These are phyloP conservation scores for Leistus spinibarbis DNA, from an alignment of 2,888 invertebrate genomes.

Conservation along the genomic window DNA sequence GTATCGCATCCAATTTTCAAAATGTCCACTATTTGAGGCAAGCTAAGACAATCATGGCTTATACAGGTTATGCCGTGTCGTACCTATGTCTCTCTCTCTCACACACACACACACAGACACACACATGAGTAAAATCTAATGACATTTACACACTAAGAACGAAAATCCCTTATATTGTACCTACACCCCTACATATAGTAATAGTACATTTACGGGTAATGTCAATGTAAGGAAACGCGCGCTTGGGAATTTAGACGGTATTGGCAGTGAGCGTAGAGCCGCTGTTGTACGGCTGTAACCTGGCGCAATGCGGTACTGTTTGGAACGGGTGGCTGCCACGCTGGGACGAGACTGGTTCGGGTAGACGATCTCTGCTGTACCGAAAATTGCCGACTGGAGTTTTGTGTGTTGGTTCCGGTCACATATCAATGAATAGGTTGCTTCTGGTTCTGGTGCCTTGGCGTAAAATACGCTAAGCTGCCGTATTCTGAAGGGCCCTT, in stretches of 20 bases:
- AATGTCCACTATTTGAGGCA: background rate
- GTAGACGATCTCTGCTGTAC: background rate
- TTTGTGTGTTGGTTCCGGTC: constrained; percentile 13
- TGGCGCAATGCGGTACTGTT: constrained; percentile 46
- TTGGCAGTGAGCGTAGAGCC: constrained; percentile 42
- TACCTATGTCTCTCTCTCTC: background rate
- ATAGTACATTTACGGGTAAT: constrained; percentile 43
- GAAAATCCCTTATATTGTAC: constrained; percentile 43
- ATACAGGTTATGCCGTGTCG: background rate
- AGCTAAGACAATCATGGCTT: background rate
- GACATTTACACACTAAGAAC: constrained; percentile 43
- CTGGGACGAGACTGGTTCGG: constrained; percentile 40
- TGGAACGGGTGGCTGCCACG: constrained; percentile 34
- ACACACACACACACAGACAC: constrained; percentile 11
- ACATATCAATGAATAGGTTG: constrained; percentile 41
- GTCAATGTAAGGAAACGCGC: constrained; percentile 40
- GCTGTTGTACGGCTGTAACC: constrained; percentile 40
- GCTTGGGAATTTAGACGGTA: constrained; percentile 41
- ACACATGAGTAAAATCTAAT: constrained; percentile 41
- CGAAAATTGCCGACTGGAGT: constrained; percentile 33
- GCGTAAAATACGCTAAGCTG: constrained; percentile 36
- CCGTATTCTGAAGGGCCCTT: constrained; percentile 32
- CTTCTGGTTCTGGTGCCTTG: background rate
- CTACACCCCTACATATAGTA: too few relatives aligned
- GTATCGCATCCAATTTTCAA: constrained; percentile 3